Percentiles rank a stretch among this genome's conserved stretches.
Conservation (phyloP, 2,888 invertebrate species). For the Cylloceria caligata region DNA sequence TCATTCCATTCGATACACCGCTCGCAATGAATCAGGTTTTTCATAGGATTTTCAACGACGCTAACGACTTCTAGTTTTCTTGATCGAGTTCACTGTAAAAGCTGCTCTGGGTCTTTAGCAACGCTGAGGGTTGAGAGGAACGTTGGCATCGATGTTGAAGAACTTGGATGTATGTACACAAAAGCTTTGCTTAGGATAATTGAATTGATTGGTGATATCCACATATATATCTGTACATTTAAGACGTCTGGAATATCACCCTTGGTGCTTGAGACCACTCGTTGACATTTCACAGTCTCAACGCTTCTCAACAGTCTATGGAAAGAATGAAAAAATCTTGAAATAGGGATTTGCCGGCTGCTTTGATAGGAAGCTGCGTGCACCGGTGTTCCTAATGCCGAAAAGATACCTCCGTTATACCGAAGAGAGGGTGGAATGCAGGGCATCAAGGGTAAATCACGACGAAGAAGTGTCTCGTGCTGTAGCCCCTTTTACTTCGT, state of each 20-base stretch:
- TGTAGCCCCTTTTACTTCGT: background rate
- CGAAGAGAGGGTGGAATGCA: background rate
- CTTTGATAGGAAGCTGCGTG: conserved; percentile 9
- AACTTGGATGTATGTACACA: background rate
- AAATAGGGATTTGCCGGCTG: background rate
- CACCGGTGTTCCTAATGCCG: conserved; percentile 56
- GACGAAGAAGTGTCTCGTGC: background rate
- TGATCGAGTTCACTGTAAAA: background rate
- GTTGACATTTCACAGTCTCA: background rate
- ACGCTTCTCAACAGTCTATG: conserved; percentile 17
- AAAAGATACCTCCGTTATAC: conserved; percentile 34
- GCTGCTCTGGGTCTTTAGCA: conserved; percentile 19
- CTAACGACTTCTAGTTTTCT: conserved; percentile 46
- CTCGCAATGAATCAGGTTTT: background rate
- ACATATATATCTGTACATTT: background rate
- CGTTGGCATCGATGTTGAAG: conserved; percentile 25
- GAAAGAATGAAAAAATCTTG: conserved; percentile 14
- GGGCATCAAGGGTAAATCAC: background rate
- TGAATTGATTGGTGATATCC: background rate
- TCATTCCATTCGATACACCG: background rate
- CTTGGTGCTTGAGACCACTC: background rate
- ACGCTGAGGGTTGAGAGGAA: conserved; percentile 29
- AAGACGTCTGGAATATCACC: background rate
- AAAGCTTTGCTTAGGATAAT: conserved; percentile 26
- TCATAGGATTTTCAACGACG: conserved; percentile 4